Conservation (phyloP, 1,140 invertebrate genomes). For the Cyclina sinensis region DNA sequence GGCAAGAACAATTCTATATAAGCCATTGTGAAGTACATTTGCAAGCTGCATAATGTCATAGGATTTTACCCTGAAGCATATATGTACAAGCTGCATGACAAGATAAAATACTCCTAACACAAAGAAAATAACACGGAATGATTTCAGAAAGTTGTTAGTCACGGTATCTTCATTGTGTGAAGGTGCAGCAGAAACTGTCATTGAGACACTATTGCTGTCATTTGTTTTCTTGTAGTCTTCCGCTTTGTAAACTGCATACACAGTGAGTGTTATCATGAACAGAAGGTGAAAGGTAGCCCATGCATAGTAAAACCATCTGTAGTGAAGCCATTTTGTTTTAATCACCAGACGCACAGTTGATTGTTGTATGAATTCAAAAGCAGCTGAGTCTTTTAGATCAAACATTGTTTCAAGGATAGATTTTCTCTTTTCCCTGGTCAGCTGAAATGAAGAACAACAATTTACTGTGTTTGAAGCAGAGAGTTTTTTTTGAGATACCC, state of each 20-base stretch:
- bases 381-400: slow-evolving; percentile 63
- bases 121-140: slow-evolving; percentile 25
- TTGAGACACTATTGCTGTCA: not conserved
- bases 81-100: slow-evolving; percentile 29
- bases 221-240: slow-evolving; percentile 27
- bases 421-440: slow-evolving; percentile 36
- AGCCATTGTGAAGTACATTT: slow-evolving; percentile 62
- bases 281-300: slow-evolving; percentile 70
- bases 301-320: slow-evolving; percentile 62
- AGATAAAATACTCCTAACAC: slow-evolving; percentile 47
- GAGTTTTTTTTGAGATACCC: slow-evolving; percentile 47
- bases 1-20: slow-evolving; percentile 57
- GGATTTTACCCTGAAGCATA: slow-evolving; percentile 33
- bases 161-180: not conserved
- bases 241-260: slow-evolving; percentile 65
- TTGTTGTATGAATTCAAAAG: slow-evolving; percentile 70
- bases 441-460: slow-evolving; percentile 9
- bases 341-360: slow-evolving; percentile 69
- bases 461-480: not conserved
- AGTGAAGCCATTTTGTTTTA: slow-evolving; percentile 72
- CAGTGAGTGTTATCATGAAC: slow-evolving; percentile 69
- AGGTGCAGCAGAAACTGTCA: not conserved
- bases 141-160: not conserved
- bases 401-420: slow-evolving; percentile 74
- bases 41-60: slow-evolving; percentile 14